Conservation (phyloP, 2,888 invertebrate genomes). For the Melinopterus prodromus region DNA sequence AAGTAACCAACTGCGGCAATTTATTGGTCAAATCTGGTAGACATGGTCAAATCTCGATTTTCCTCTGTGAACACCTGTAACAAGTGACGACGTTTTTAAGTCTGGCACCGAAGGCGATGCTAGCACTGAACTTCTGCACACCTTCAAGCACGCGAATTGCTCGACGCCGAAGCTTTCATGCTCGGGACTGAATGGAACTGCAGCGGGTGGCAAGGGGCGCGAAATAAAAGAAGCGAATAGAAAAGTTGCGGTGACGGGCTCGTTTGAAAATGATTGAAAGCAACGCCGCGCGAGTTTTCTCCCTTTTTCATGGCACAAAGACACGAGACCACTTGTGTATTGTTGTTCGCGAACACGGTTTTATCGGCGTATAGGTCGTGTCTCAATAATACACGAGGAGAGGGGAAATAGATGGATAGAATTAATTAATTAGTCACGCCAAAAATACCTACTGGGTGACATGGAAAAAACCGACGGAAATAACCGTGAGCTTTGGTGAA, state of each 20-base stretch:
- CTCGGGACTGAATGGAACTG: not conserved
- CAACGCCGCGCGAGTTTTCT: not conserved
- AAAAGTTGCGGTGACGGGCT: not conserved
- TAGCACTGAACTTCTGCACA: not conserved
- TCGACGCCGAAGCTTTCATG: not conserved
- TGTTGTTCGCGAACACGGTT: not conserved
- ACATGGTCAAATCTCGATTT: not conserved
- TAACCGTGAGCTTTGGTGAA: too few relatives aligned
- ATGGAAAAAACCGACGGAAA: not conserved
- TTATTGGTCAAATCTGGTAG: not conserved
- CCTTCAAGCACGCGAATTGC: not conserved
- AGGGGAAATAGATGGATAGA: not conserved
- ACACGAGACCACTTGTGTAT: not conserved
- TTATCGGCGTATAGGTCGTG: not conserved
- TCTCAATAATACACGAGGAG: not conserved
- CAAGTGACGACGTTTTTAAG: not conserved
- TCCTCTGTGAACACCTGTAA: not conserved
- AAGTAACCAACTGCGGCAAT: not conserved
- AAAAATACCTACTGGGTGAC: not conserved
- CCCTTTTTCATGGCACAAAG: not conserved
- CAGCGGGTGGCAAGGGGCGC: not conserved
- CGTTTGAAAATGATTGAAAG: not conserved
- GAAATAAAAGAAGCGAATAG: not conserved
- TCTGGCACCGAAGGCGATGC: not conserved
- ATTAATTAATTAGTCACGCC: not conserved